Percentiles rank a stretch among this genome's conserved stretches.
Conservation (phyloP, 2,888 invertebrate species). For the Drosophila suboccidentalis region DNA sequence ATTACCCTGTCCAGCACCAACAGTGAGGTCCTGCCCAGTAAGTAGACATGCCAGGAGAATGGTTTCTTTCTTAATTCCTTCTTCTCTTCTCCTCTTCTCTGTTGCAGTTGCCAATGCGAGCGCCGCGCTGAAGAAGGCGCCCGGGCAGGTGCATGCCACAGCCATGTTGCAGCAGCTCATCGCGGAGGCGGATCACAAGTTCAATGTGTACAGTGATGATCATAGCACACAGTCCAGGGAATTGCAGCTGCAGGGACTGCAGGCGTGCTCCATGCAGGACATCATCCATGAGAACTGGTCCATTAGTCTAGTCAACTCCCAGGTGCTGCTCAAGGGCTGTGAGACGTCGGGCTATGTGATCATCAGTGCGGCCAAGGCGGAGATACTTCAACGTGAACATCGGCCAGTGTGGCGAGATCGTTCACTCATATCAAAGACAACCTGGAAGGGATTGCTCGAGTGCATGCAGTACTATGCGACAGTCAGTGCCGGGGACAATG, state of each 20-base stretch:
- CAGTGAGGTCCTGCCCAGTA: slow-evolving; percentile 83
- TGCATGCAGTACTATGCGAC: slow-evolving; percentile 99
- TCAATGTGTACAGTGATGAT: slow-evolving; percentile 98
- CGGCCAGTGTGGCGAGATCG: slow-evolving; percentile 95
- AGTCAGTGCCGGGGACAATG: slow-evolving; percentile 92
- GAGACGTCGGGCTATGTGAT: slow-evolving; percentile 99
- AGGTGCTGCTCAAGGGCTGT: slow-evolving; percentile 96
- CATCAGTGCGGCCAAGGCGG: slow-evolving; percentile 97
- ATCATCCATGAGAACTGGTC: slow-evolving; percentile 97
- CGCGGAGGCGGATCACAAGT: slow-evolving; percentile 96
- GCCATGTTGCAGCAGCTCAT: slow-evolving; percentile 96
- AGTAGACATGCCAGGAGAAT: slow-evolving; percentile 25
- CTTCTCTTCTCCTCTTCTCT: not conserved
- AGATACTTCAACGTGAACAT: slow-evolving; percentile 95
- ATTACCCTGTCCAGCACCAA: slow-evolving; percentile 81
- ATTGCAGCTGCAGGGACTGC: slow-evolving; percentile 93
- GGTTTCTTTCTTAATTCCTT: not conserved
- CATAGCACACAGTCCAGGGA: slow-evolving; percentile 91
- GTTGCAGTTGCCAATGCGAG: slow-evolving; percentile 65
- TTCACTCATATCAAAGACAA: slow-evolving; percentile 95
- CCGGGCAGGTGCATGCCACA: slow-evolving; percentile 91
- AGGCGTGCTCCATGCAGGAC: slow-evolving; percentile 95
- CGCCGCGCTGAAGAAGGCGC: slow-evolving; percentile 80
- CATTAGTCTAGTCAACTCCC: slow-evolving; percentile 88
- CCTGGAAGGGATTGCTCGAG: slow-evolving; percentile 97